Evolutionary conservation across 2,113 vertebrate genomes (phyloP), one percentile per base, ranked within the genome.

Genomic region (Engraulis encrasicolus): DNA sequence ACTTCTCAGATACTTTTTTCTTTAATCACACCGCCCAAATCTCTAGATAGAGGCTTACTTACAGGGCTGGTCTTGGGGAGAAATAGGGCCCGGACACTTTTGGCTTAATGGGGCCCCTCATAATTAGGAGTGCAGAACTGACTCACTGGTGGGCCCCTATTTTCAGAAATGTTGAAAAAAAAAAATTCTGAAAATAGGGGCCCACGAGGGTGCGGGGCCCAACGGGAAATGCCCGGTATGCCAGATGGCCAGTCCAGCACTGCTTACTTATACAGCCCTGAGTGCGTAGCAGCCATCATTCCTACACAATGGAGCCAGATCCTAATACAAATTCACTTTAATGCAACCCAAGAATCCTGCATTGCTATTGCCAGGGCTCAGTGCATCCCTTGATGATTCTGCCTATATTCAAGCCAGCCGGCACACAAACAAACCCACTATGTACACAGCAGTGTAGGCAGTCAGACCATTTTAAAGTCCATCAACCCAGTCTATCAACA

Each of bases 31-130:
- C 74, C 58, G 49, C 38, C n/a, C 49, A 54, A 88, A 88, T 87
- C 79, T 81, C 77, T 87, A 90, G 79, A 85, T 78, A 19, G 54
- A 84, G 58, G 49, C 88, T 82, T 48, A n/a, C n/a, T n/a, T n/a
- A n/a, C n/a, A n/a, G n/a, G n/a, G n/a, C n/a, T n/a, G n/a, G n/a
- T n/a, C n/a, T n/a, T n/a, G n/a, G n/a, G n/a, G n/a, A n/a, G n/a
- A n/a, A n/a, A n/a, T n/a, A n/a, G n/a, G n/a, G n/a, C n/a, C n/a
- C n/a, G n/a, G n/a, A n/a, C n/a, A n/a, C n/a, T n/a, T n/a, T n/a
- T n/a, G n/a, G n/a, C n/a, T n/a, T n/a, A n/a, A n/a, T n/a, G n/a
- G n/a, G n/a, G n/a, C n/a, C n/a, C n/a, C n/a, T n/a, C n/a, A n/a
- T n/a, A n/a, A n/a, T n/a, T n/a, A n/a, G n/a, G n/a, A n/a, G n/a